phyloP scores from a whole-genome alignment of 2,113 vertebrate genomes.

The Misgurnus anguillicaudatus region DNA sequence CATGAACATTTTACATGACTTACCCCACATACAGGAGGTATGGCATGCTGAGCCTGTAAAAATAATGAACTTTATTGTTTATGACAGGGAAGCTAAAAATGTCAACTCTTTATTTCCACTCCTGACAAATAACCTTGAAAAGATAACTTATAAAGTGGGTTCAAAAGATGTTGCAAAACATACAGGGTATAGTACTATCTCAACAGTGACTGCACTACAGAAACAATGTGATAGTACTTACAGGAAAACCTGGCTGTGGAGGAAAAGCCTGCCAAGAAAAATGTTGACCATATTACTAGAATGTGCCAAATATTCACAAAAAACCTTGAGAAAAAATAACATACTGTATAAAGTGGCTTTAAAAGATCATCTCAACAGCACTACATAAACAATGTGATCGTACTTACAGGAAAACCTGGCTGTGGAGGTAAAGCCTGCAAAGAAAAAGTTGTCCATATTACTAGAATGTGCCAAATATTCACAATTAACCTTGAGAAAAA shows the following conservation, averaged over 20 bases:
- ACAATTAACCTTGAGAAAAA: slow-evolving; percentile 29
- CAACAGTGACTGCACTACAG: neutral
- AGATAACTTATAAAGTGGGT: slow-evolving; percentile 1
- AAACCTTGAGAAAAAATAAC: slow-evolving; percentile 32
- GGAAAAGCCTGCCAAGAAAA: slow-evolving; percentile 42
- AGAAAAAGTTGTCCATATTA: neutral
- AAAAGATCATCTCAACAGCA: neutral
- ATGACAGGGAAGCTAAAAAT: neutral
- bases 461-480: too few species aligned
- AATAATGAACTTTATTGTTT: neutral
- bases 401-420: slow-evolving; percentile 42
- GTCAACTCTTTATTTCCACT: too few species aligned
- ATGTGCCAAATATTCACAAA: too few species aligned
- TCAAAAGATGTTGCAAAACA: neutral
- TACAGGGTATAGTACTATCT: neutral
- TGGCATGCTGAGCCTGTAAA: slow-evolving; percentile 45
- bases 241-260: slow-evolving; percentile 44
- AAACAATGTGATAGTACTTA: slow-evolving; percentile 11
- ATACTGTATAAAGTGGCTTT: neutral
- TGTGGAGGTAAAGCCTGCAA: slow-evolving; percentile 49
- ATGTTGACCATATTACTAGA: neutral
- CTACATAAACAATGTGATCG: too few species aligned
- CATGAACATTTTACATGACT: neutral
- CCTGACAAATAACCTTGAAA: slow-evolving; percentile 20
- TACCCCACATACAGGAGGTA: slow-evolving; percentile 37